phyloP scores from a whole-genome alignment of 1,140 invertebrate genomes.

The Procambarus virginalis region DNA sequence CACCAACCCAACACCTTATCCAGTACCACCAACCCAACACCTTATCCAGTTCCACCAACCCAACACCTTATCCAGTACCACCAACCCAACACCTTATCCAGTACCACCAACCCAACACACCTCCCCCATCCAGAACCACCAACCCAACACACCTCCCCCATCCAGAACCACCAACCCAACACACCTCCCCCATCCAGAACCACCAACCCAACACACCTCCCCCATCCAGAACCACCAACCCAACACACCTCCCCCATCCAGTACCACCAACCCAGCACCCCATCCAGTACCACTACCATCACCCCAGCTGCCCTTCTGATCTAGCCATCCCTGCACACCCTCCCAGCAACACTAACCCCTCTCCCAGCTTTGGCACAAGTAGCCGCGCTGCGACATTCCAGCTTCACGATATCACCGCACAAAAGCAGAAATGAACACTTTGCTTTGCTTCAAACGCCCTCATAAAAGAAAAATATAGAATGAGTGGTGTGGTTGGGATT shows the following conservation, averaged over 20 bases:
- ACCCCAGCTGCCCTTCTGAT: background rate
- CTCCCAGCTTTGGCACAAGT: background rate
- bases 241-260: too few species aligned
- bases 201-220: background rate
- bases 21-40: background rate
- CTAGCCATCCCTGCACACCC: background rate
- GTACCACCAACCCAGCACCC: background rate
- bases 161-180: background rate
- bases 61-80: background rate
- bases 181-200: background rate
- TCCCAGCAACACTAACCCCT: background rate
- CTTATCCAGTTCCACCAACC: background rate
- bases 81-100: too few species aligned
- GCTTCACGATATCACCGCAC: constrained; percentile 19
- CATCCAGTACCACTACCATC: background rate
- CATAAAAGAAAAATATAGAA: constrained; percentile 48
- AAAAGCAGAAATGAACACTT: constrained; percentile 43
- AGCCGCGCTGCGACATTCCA: constrained; percentile 6
- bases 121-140: too few species aligned
- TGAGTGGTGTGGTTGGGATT: constrained; percentile 39
- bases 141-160: too few species aligned
- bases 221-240: background rate
- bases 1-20: background rate
- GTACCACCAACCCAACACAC: too few species aligned
- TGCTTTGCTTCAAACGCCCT: constrained; percentile 44